These are phyloP conservation scores for Archilochus colubris DNA, from an alignment of 2,113 vertebrate genomes.

Conservation along the genomic window DNA sequence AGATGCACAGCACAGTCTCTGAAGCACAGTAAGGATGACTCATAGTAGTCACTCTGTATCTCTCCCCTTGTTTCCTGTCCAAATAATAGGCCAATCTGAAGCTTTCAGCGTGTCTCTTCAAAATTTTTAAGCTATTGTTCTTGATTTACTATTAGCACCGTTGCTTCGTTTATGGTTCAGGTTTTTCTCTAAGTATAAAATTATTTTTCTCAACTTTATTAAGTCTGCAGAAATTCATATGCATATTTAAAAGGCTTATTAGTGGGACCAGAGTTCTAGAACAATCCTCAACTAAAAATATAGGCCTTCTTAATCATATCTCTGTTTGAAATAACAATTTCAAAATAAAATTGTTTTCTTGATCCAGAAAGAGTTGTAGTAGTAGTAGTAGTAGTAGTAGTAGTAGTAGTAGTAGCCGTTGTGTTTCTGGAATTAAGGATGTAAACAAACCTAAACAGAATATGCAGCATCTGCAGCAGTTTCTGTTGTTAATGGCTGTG, in stretches of 20 bases:
- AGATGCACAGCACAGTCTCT: neutral
- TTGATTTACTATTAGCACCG: neutral
- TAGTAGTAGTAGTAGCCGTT: neutral
- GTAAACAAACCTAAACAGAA: neutral
- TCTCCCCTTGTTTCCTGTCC: neutral
- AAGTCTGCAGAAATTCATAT: neutral
- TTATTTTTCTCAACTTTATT: neutral
- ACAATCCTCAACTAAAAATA: neutral
- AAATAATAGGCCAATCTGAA: neutral
- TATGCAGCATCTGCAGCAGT: neutral
- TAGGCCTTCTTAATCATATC: neutral
- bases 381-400: neutral
- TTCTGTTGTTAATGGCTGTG: neutral
- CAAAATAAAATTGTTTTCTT: neutral
- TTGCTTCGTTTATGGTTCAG: neutral
- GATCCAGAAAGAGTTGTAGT: neutral
- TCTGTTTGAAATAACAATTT: neutral
- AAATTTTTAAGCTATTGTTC: neutral
- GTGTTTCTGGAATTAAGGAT: neutral
- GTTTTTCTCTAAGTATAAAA: neutral
- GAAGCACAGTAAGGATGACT: neutral
- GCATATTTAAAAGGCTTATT: neutral
- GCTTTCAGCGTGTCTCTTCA: neutral
- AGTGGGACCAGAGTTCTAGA: neutral
- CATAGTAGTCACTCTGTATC: neutral